A percentile compares a stretch with the other conserved stretches of the same genome.
phyloP scores from a whole-genome alignment of 2,797 vertebrate species.

The Protosalanx chinensis region DNA sequence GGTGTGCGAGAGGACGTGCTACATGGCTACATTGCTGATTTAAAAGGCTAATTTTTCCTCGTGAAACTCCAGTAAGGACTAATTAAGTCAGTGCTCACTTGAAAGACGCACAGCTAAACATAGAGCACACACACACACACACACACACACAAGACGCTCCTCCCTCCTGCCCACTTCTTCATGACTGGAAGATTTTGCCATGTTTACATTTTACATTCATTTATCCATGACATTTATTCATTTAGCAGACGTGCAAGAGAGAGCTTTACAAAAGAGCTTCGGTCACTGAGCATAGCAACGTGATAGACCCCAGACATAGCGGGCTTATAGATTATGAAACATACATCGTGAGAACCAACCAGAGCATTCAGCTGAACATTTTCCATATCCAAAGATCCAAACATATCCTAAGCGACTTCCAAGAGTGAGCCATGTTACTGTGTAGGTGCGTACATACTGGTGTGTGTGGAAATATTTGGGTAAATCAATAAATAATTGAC shows the following conservation, averaged over 20 bases:
- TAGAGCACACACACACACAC: background rate
- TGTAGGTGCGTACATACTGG: background rate
- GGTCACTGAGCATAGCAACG: no score
- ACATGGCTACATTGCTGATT: background rate
- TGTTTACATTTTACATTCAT: no score
- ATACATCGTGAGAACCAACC: no score
- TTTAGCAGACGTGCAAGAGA: no score
- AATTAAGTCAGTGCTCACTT: background rate
- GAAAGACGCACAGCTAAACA: background rate
- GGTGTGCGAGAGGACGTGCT: background rate
- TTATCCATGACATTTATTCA: no score
- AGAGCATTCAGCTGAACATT: background rate
- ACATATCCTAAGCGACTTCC: no score
- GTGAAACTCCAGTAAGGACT: background rate
- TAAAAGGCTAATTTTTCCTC: background rate
- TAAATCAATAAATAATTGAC: background rate
- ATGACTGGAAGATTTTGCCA: background rate
- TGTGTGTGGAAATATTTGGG: background rate
- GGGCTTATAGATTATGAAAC: no score
- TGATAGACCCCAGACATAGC: no score
- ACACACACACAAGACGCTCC: conserved; percentile 11
- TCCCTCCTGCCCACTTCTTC: background rate
- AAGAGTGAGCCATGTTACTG: background rate
- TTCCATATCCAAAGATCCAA: background rate
- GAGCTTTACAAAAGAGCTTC: no score